phyloP scores from a whole-genome alignment of 1,140 invertebrate species.

The Apocrypta bakeri region DNA sequence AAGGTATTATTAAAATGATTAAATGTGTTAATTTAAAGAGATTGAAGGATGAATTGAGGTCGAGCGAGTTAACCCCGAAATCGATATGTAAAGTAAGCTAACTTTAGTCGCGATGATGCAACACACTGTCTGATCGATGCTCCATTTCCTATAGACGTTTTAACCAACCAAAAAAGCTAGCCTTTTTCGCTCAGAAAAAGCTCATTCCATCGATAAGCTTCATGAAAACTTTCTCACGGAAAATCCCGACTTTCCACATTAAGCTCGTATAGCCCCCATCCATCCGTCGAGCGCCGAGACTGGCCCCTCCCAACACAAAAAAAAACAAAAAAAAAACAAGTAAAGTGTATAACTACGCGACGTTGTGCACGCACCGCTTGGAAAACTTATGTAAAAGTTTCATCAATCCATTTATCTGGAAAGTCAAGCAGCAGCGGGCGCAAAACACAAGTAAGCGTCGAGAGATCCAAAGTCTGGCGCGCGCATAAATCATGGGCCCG shows the following conservation, averaged over 20 bases:
- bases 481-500: conserved; percentile 52
- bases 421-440: conserved; percentile 2
- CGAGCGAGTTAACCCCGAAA: background rate
- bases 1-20: no score
- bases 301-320: no score
- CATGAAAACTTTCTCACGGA: background rate
- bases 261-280: background rate
- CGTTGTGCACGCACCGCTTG: background rate
- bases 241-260: conserved; percentile 3
- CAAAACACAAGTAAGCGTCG: conserved; percentile 30
- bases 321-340: conserved; percentile 7
- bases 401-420: conserved; percentile 44
- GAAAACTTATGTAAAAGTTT: conserved; percentile 47
- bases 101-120: background rate
- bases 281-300: no score
- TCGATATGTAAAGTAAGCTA: background rate
- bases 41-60: background rate
- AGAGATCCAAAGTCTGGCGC: conserved; percentile 24
- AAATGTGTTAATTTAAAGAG: background rate
- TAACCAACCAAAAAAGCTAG: background rate
- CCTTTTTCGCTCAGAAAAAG: background rate
- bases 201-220: background rate
- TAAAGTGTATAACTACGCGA: background rate
- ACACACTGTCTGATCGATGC: background rate
- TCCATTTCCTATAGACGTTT: background rate